These are phyloP conservation scores for Octodonta nipae DNA, from an alignment of 2,888 invertebrate genomes.

Conservation along the genomic window DNA sequence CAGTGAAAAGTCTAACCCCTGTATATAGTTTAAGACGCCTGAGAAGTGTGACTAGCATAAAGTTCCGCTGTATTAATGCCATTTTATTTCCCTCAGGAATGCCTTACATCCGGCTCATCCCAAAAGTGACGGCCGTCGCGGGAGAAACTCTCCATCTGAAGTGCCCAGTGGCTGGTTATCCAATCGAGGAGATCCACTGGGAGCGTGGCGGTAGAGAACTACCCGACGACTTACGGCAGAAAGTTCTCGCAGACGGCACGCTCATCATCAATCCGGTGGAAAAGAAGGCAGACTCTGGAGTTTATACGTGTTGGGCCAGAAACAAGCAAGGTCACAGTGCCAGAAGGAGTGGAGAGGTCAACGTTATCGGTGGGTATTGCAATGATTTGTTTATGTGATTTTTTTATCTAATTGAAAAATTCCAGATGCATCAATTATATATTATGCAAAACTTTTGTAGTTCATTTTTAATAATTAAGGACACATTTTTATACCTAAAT, in stretches of 20 bases:
- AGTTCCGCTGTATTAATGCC: too few species aligned
- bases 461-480: too few species aligned
- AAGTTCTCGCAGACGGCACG: slow-evolving; percentile 59
- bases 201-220: slow-evolving; percentile 58
- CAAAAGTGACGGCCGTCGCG: slow-evolving; percentile 69
- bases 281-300: slow-evolving; percentile 59
- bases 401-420: background rate
- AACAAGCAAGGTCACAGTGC: slow-evolving; percentile 67
- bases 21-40: too few species aligned
- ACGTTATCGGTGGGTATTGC: slow-evolving; percentile 59
- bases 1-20: too few species aligned
- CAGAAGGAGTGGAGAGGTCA: slow-evolving; percentile 57
- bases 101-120: slow-evolving; percentile 65
- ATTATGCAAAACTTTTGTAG: too few species aligned
- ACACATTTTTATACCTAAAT: too few species aligned
- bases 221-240: slow-evolving; percentile 68
- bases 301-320: slow-evolving; percentile 67
- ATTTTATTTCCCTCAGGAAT: slow-evolving; percentile 49
- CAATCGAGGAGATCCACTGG: slow-evolving; percentile 69
- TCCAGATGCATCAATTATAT: too few species aligned
- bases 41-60: too few species aligned
- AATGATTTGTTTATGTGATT: background rate
- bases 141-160: slow-evolving; percentile 60
- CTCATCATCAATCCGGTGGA: slow-evolving; percentile 63
- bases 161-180: slow-evolving; percentile 73